A percentile compares a stretch with the other conserved stretches of the same genome.
Conservation (phyloP, 2,888 invertebrate genomes). For the Balanococcus diminutus region DNA sequence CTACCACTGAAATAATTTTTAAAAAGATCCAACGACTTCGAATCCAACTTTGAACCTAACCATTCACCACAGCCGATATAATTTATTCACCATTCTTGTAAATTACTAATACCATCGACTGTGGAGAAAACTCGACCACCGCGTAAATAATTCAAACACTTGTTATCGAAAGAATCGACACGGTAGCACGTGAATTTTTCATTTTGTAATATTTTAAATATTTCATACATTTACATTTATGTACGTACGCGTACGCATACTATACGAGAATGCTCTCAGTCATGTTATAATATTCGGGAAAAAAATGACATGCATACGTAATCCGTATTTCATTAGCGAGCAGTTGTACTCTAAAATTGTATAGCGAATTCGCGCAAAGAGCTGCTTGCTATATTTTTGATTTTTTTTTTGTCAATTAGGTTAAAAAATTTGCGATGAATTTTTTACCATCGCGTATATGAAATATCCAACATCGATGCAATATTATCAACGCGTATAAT, state of each 20-base stretch:
- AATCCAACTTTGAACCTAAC: background rate
- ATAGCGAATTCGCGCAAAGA: background rate
- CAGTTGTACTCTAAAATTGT: background rate
- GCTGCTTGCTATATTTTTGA: background rate
- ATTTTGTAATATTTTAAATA: background rate
- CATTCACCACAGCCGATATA: background rate
- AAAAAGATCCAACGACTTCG: background rate
- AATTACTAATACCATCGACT: background rate
- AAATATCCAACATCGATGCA: background rate
- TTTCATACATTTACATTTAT: background rate
- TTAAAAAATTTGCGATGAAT: background rate
- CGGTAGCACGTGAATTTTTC: background rate
- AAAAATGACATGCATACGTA: background rate
- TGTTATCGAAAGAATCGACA: background rate
- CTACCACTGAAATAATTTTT: too few species aligned
- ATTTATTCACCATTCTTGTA: background rate
- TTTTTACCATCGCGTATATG: background rate
- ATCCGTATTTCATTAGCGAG: background rate
- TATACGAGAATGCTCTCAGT: background rate
- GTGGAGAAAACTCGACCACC: background rate
- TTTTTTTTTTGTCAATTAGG: background rate
- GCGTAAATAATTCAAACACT: background rate
- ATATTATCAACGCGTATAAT: background rate
- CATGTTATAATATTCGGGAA: background rate
- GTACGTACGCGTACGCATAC: too few species aligned